These are phyloP conservation scores for Whitmania pigra DNA, from an alignment of 1,140 invertebrate species.

Conservation along the genomic window DNA sequence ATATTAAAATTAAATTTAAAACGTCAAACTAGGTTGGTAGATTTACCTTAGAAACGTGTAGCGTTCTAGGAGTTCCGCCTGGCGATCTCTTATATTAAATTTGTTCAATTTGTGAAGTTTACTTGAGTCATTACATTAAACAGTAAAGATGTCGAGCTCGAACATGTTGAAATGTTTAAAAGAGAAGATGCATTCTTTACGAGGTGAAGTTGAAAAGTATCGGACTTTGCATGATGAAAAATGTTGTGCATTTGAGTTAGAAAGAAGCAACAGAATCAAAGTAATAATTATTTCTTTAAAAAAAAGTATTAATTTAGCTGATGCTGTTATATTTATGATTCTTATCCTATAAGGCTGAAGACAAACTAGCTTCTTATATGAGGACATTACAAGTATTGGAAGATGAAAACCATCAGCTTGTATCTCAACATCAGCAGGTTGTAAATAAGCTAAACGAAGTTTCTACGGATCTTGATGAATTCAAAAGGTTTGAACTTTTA, in stretches of 20 bases:
- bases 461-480: background rate
- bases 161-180: slow-evolving; percentile 1
- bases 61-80: too few species aligned
- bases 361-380: background rate
- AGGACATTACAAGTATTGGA: background rate
- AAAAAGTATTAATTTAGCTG: background rate
- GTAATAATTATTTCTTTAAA: background rate
- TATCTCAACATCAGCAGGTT: background rate
- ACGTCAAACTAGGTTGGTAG: too few species aligned
- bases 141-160: too few species aligned
- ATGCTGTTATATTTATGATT: background rate
- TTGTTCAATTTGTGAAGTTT: too few species aligned
- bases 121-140: too few species aligned
- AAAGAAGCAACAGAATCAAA: background rate
- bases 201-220: background rate
- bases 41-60: too few species aligned
- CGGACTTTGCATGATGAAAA: background rate
- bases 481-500: background rate
- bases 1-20: too few species aligned
- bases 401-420: background rate
- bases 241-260: background rate
- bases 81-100: too few species aligned
- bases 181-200: background rate
- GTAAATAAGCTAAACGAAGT: slow-evolving; percentile 7
- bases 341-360: background rate